Percentiles rank a stretch among this genome's conserved stretches.
Conservation (phyloP, 1,140 invertebrate genomes). For the Aphelinus certus region DNA sequence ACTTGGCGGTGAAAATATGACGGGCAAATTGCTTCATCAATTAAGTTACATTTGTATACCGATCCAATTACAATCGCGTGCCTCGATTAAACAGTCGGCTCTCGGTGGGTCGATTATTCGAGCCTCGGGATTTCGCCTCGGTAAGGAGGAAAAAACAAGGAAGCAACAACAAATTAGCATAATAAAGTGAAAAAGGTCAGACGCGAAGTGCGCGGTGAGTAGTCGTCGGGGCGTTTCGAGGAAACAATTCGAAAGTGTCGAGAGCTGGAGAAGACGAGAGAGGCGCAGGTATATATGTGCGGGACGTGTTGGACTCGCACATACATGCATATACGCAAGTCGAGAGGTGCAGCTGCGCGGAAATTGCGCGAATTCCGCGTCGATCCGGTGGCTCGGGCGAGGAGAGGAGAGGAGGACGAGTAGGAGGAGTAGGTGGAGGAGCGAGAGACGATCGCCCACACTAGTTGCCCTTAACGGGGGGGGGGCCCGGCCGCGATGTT, state of each 20-base stretch:
- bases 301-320: too few relatives aligned
- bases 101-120: neutral
- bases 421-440: neutral
- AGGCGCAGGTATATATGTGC: conserved; percentile 3
- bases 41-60: neutral
- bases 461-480: conserved; percentile 42
- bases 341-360: neutral
- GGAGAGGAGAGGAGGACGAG: conserved; percentile 1
- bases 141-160: too few relatives aligned
- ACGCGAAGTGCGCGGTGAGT: neutral
- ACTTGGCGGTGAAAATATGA: too few relatives aligned
- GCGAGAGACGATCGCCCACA: conserved; percentile 31
- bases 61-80: neutral
- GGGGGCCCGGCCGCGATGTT: neutral
- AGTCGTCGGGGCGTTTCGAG: conserved; percentile 1
- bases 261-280: too few relatives aligned
- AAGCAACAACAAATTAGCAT: conserved; percentile 8
- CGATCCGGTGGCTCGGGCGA: too few relatives aligned
- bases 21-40: neutral
- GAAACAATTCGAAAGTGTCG: neutral
- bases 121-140: too few relatives aligned
- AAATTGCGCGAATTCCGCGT: conserved; percentile 43
- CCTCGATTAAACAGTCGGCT: conserved; percentile 12
- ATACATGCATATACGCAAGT: too few relatives aligned
- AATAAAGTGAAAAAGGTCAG: neutral